Conservation (phyloP, 2,113 vertebrate genomes). For the Protobothrops mucrosquamatus region DNA sequence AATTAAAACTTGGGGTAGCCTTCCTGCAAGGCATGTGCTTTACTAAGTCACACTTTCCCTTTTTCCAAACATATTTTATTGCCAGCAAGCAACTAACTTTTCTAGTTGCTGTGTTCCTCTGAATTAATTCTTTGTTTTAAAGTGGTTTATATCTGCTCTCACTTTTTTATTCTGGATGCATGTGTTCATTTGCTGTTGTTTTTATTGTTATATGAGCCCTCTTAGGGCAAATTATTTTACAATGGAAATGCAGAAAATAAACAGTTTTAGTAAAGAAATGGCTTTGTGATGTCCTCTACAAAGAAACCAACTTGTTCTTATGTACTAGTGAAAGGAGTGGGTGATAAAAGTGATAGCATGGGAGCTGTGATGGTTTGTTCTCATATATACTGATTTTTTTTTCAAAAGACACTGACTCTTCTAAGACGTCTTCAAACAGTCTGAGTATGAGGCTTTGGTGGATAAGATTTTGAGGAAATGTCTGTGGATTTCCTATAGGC, state of each 20-base stretch:
- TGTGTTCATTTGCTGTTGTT: not conserved
- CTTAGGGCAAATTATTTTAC: not conserved
- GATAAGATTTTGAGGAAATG: not conserved
- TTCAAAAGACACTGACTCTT: not conserved
- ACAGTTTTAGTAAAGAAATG: not conserved
- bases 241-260: not conserved
- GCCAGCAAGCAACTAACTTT: not conserved
- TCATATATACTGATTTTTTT: not conserved
- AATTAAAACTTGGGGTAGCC: not conserved
- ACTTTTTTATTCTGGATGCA: not conserved
- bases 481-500: not conserved
- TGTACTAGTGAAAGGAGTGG: not conserved
- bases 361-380: not conserved
- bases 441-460: not conserved
- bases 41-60: not conserved
- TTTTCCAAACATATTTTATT: not conserved
- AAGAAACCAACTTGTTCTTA: not conserved
- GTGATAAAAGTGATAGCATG: not conserved
- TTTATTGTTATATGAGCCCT: not conserved
- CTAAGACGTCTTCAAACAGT: not conserved
- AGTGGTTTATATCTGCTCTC: not conserved
- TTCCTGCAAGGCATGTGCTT: not conserved
- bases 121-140: not conserved
- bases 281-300: not conserved
- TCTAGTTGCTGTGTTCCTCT: not conserved